Evolutionary conservation across 2,113 vertebrate species (phyloP).

Genomic region (Heterotis niloticus): DNA sequence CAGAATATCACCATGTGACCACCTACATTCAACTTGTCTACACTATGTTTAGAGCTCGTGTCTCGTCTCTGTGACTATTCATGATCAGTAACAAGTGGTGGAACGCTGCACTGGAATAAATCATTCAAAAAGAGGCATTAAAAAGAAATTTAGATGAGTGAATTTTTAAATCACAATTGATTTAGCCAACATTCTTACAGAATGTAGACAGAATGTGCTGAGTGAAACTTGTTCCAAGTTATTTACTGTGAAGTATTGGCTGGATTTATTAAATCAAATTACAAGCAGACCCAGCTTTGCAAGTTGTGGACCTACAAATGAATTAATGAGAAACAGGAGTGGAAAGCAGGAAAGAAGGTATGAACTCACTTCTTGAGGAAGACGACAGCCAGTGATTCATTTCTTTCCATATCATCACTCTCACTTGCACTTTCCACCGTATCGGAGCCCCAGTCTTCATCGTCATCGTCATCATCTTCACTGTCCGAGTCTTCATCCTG

Average conservation of each 20-base stretch:
- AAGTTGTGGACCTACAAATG: too few relatives aligned
- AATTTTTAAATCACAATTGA: too few relatives aligned
- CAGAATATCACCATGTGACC: background rate
- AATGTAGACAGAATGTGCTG: too few relatives aligned
- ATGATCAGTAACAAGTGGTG: too few relatives aligned
- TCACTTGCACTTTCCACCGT: slow-evolving; percentile 71
- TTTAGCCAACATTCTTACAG: too few relatives aligned
- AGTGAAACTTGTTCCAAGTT: background rate
- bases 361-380: slow-evolving; percentile 80
- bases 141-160: background rate
- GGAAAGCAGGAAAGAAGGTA: background rate
- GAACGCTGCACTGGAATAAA: too few relatives aligned
- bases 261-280: background rate
- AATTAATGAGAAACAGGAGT: background rate
- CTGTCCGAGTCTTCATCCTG: slow-evolving; percentile 74
- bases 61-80: too few relatives aligned
- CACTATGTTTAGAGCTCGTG: too few relatives aligned
- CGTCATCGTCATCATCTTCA: slow-evolving; percentile 67
- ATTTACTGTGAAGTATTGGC: background rate
- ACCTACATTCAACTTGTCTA: too few relatives aligned
- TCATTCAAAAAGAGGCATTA: too few relatives aligned
- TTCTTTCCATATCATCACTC: slow-evolving; percentile 73
- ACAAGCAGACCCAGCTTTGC: background rate
- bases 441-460: slow-evolving; percentile 76
- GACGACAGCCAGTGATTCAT: slow-evolving; percentile 65